These are phyloP conservation scores for Eulemur coronatus DNA, from an alignment of 2,797 vertebrate genomes.

Conservation along the genomic window DNA sequence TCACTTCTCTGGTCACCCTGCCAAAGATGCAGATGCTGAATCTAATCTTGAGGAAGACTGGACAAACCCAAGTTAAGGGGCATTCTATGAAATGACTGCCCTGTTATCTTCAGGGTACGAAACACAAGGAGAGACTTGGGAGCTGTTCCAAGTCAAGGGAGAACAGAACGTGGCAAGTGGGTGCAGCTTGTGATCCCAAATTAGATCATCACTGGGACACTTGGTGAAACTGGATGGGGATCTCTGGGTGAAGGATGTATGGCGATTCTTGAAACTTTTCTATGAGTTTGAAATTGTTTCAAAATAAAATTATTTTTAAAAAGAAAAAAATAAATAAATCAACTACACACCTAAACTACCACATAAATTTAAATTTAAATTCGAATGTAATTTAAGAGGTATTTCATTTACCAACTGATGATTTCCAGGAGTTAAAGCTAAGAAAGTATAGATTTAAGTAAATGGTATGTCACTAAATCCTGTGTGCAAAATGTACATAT, in stretches of 20 bases:
- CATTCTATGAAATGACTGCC: background rate
- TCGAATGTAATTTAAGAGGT: conserved; percentile 13
- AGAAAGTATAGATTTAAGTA: background rate
- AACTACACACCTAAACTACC: too few relatives aligned
- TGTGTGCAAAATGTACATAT: background rate
- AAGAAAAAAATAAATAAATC: background rate
- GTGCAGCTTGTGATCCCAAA: background rate
- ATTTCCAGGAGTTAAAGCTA: background rate
- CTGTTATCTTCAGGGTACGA: background rate
- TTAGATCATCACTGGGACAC: background rate
- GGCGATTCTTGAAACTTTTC: background rate
- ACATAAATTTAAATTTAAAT: background rate
- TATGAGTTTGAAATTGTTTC: background rate
- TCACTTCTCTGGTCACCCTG: background rate
- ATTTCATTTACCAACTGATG: conserved; percentile 22
- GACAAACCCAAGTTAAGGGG: background rate
- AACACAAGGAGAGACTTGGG: background rate
- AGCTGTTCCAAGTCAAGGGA: background rate
- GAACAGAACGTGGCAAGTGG: background rate
- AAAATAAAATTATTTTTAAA: background rate
- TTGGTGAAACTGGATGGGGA: background rate
- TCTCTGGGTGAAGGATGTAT: background rate
- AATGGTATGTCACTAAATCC: background rate
- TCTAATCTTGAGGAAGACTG: background rate
- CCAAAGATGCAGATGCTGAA: background rate